Base-by-base conservation (phyloP, 2,113 vertebrate genomes). In the Penelope pileata region DNA sequence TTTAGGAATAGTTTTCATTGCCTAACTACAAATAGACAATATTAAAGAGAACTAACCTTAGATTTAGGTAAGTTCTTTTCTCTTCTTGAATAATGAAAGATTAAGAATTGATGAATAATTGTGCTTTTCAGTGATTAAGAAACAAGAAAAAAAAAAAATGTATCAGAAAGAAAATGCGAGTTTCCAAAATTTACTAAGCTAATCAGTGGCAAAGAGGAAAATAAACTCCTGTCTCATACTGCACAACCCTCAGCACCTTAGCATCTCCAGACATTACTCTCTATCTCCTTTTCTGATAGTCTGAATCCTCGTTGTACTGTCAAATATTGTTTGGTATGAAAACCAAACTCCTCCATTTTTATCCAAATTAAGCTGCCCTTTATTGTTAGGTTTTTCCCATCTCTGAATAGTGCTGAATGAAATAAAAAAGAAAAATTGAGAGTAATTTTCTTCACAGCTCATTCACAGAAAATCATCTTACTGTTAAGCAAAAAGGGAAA, bases 41-140 rank as follows among this genome's bases (percentile, higher is more conserved):
- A 79, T 80, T 90, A 66, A 91, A 83, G 79, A 90, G 53, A 80
- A 47, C 18, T 62, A 74, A 91, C 78, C 75, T 91, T 53, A 74
- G 15, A 24, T 91, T 94, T 88, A 26, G 67, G 72, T 22, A 86
- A 72, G 26, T 12, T 73, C 34, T 76, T 82, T 64, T 74, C 29
- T 23, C 8, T 29, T 79, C 56, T 94, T 69, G 19, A 53, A 40
- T 81, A 85, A 91, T 9, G 62, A 69, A 87, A 45, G 56, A 84
- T 70, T 79, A 74, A 68, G 26, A 78, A 84, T 83, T 69, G 89
- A 91, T 50, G n/a, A 91, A 77, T 51, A 77, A 45, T 24, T 53
- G 15, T 72, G 24, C 24, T 93, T 79, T 83, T 76, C 59, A 66
- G 54, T 70, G 59, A 86, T 83, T 66, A 88, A 95, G 72, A 86